Evolutionary conservation across 2,797 vertebrate genomes (phyloP), one percentile per base, ranked within the genome.

Genomic region (Hoplostethus mediterraneus): DNA sequence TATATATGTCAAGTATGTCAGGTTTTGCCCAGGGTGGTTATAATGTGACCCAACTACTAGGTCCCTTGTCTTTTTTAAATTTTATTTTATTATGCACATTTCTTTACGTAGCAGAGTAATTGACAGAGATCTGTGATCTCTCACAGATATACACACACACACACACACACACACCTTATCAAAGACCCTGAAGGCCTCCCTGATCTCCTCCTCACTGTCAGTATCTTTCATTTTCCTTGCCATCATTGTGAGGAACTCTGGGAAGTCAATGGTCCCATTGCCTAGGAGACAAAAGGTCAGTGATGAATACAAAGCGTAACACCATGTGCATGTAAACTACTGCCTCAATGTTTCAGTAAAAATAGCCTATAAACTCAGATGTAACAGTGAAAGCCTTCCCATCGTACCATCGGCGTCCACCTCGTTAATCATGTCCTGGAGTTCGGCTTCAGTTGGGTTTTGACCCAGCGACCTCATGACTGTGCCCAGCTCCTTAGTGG

Each of bases 191-290:
- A 99, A 99, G 28, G 98, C 98, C 92, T 99, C 97, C 21, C 97
- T 96, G 89, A 99, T 99, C 93, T 99, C 98, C 85, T 99, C 97
- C 92, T 99, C 98, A 0, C 97, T 98, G 90, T 98, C 97, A 5
- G 98, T 99, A 76, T 99, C 98, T 91, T 99, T 99, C 98, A 99
- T 99, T 95, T 99, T 99, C 88, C 97, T 97, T 61, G 97, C 97
- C 98, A 99, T 99, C 98, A 99, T 99, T 16, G 97, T 99, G 89
- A 99, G 92, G 88, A 99, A 99, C 87, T 99, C 98, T 0, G 98
- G 97, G 79, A 99, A 99, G 91, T 99, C 98, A 21, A 99, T 99
- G 85, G 97, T 99, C 75, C 98, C 98, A 49, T 99, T 99, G 67
- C 98, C 98, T 99, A 65, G 5, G 68, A 67, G 61, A 91, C 49